These are phyloP conservation scores for Nesometra sesokonis DNA, from an alignment of 35 echinoderm and acorn worm species.

Conservation along the genomic window DNA sequence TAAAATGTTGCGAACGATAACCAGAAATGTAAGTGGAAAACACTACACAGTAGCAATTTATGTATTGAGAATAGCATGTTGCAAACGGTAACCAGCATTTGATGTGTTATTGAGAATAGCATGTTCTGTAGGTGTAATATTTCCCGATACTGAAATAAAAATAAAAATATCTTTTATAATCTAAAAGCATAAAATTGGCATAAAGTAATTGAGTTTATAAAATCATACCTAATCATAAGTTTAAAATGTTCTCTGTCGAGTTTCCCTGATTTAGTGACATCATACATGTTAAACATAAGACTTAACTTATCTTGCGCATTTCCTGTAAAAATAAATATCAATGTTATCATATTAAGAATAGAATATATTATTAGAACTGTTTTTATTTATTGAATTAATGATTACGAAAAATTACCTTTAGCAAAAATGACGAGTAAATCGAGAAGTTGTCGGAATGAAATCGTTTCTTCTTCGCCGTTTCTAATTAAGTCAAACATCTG, in stretches of 20 bases:
- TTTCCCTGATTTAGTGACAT: conserved; percentile 33
- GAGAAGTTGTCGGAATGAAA: conserved; percentile 62
- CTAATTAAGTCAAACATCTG: conserved; percentile 66
- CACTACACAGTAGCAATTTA: no score
- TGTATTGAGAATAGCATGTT: no score
- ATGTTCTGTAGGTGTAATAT: no score
- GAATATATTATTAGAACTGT: not conserved
- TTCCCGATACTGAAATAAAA: no score
- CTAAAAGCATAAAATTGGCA: no score
- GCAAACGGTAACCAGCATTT: no score
- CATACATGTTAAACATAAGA: conserved; percentile 85
- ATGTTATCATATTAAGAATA: not conserved
- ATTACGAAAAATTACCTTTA: conserved; percentile 56
- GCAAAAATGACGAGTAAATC: conserved; percentile 69
- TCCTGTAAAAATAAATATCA: not conserved
- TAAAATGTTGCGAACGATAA: no score
- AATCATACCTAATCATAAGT: conserved; percentile 53
- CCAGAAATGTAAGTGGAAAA: no score
- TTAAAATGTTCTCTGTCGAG: conserved; percentile 48
- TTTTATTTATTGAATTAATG: not conserved
- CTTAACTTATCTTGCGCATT: conserved; percentile 51
- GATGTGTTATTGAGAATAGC: no score
- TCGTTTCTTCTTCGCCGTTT: conserved; percentile 41
- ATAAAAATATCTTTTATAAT: no score
- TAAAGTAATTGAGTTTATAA: no score